Base-by-base conservation (phyloP, 2,113 vertebrate species). In the Cryptomyrus ogoouensis region DNA sequence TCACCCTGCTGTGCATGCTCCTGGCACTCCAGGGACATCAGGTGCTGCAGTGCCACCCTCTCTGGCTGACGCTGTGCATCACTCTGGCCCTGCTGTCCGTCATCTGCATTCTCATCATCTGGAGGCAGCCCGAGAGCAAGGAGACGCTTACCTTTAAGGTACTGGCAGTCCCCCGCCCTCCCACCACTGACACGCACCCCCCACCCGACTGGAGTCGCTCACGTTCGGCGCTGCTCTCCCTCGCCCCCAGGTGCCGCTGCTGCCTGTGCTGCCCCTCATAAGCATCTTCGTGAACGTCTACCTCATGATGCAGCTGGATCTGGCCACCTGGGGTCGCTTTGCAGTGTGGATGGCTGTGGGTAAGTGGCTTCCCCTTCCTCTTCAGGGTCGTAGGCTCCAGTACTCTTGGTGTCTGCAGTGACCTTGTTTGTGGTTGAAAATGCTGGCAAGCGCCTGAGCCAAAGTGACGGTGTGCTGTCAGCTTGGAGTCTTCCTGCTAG, bases 261-360 rank as follows among this genome's bases (percentile, higher is more conserved):
- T 99, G 31, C 98, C 98, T 0, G 90, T 98, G 88, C 94, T 99
- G 88, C 98, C 98, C 0, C 91, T 99, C 24, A 92, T 97, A 94
- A 99, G 98, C 92, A 96, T 98, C 88, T 98, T 99, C 0, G 90
- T 99, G 91, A 99, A 99, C 91, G 90, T 99, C 94, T 97, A 99
- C 95, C 97, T 99, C 93, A 99, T 99, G 98, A 97, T 99, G 94
- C 97, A 98, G 94, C 95, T 99, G 94, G 96, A 96, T 88, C 0
- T 87, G 0, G 92, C 91, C 9, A 99, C 98, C 52, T 99, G 98
- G 98, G 93, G 52, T 0, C 95, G 95, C n/a, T 99, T 99, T 94
- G 91, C 96, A 0, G 89, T 98, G 88, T 99, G 97, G 97, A 99
- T 98, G 97, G 3, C 88, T 0, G 53, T 97, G 17, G 98, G 98